Base-by-base conservation (phyloP, 2,888 invertebrate species). In the Halictus ligatus region DNA sequence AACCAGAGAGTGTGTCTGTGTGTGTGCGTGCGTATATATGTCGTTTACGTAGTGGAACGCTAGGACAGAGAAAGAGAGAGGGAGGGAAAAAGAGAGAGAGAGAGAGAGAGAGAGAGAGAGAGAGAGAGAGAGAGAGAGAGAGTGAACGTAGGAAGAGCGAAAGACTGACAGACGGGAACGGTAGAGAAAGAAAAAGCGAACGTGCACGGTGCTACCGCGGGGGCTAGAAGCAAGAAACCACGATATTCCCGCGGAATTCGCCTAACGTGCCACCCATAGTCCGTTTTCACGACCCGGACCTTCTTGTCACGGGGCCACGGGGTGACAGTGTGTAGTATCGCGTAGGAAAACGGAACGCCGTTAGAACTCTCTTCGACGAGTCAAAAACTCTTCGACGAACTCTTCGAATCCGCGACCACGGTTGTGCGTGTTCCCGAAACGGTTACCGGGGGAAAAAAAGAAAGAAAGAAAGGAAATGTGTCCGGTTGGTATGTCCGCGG, bases 181-280 rank as follows among this genome's bases (percentile, higher is more conserved):
- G 40, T 69, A 81, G 71, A 78, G 67, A 87, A 87, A 83, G 54
- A 85, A 81, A 80, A 73, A 73, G 73, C 60, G 67, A 74, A 35
- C 64, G 83, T 86, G 84, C 76, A 81, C 77, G 83, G 71, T 6
- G 21, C n/a, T 40, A 71, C 13, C 6, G 10, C 71, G 43, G 71
- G 43, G 43, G n/a, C 64, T 78, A 82, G 48, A 67, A 80, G 75
- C 54, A 75, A 85, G 79, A 80, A 78, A 81, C 71, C 71, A 77
- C 74, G 71, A 87, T 75, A 80, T 88, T 89, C 88, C 87, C 90
- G 90, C 88, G 83, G 86, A 90, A 89, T 90, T 87, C 75, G 67
- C 71, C 82, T 75, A 78, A 80, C 84, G 80, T 83, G 84, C 69
- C 69, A 80, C 80, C 69, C 69, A 75, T 21, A 40, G 81, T 82